Conservation (phyloP, 2,797 vertebrate species). For the Sebastes nivosus region DNA sequence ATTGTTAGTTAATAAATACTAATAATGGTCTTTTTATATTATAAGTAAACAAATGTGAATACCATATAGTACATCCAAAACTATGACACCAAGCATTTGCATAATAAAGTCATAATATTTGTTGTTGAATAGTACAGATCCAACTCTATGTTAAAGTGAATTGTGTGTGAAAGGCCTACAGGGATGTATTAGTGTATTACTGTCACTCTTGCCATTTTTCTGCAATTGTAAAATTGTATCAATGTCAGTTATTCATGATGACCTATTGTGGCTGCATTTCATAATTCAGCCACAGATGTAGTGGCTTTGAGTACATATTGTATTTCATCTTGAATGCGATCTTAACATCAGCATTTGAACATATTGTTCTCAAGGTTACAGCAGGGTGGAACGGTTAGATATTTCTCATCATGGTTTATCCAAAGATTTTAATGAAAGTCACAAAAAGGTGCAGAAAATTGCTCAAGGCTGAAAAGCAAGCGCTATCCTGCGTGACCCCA, state of each 20-base stretch:
- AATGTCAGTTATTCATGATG: slow-evolving; percentile 6
- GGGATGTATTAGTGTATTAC: background rate
- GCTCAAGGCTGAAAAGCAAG: slow-evolving; percentile 38
- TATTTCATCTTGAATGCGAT: background rate
- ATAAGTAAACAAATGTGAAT: background rate
- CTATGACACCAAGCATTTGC: background rate
- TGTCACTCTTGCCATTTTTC: background rate
- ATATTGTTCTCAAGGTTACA: slow-evolving; percentile 15
- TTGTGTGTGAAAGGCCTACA: background rate
- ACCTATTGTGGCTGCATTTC: background rate
- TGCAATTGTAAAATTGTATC: background rate
- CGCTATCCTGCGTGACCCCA: slow-evolving; percentile 28
- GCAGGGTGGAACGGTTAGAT: background rate
- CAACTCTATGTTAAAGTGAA: background rate
- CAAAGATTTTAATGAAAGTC: slow-evolving; percentile 30
- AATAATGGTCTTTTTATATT: background rate
- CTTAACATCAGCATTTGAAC: background rate
- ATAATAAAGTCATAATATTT: background rate
- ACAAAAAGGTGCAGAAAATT: slow-evolving; percentile 27
- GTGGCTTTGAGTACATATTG: background rate
- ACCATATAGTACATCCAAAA: background rate
- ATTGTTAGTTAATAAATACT: background rate
- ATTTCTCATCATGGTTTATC: slow-evolving; percentile 21
- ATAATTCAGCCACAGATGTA: background rate
- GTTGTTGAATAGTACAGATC: background rate